Base-by-base conservation (phyloP, 2,888 invertebrate species). In the Napeogenes inachia region DNA sequence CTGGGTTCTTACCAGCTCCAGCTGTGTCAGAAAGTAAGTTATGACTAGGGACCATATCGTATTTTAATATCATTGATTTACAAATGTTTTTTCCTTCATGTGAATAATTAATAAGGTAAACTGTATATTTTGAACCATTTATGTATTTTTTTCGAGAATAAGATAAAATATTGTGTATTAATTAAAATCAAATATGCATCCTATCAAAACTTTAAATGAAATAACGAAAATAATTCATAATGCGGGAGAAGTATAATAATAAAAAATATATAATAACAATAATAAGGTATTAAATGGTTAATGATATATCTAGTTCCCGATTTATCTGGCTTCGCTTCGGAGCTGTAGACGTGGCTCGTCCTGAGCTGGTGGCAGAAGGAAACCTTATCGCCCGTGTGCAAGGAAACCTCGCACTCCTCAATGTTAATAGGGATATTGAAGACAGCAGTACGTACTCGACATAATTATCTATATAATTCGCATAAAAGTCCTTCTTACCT, bases 271-370 rank as follows among this genome's bases (percentile, higher is more conserved):
- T 21, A 21, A 21, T 21, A 21, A 21, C 0, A 21, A 21, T 21
- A 21, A 21, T 21, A 21, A 21, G 21, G 21, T 1, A 21, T 21
- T 46, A 13, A 58, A 38, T 45, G 38, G 2, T 42, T 13, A 33
- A 45, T 47, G 4, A 47, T 56, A 21, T 21, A 42, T 30, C 50
- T 71, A 89, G 89, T 0, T 33, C 67, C 10, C 78, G 81, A 33
- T 89, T 80, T 78, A 61, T 82, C 47, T 90, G 89, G 89, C 0
- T 74, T 45, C 85, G 89, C 2, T 84, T 73, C 56, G 87, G 80
- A 3, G 69, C 64, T 0, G 68, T 78, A 3, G 61, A 78, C 13
- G 79, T 83, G 46, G 57, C 77, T 68, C 70, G 64, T 5, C 88
- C 89, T 0, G 55, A 66, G 13, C 63, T 87, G 68, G 87, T 89